Percentiles rank a stretch among this genome's conserved stretches.
Evolutionary conservation across 2,888 invertebrate genomes (phyloP).

Genomic region (Heliconius ismenius): DNA sequence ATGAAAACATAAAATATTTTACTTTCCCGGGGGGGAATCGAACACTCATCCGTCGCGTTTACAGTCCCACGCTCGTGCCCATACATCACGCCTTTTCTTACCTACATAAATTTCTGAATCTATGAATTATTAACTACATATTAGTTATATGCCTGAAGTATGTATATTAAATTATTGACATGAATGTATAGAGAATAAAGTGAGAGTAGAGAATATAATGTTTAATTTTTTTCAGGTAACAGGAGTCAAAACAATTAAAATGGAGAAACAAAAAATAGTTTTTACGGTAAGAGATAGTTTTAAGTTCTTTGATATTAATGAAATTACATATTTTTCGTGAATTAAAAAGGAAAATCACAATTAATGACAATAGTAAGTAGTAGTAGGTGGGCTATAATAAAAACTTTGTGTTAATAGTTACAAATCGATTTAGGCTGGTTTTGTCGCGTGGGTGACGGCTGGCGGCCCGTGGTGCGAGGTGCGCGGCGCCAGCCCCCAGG

Average conservation of each 20-base stretch:
- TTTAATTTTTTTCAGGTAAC: slow-evolving; percentile 42
- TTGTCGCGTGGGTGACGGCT: slow-evolving; percentile 28
- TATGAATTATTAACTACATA: not conserved
- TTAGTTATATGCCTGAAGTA: not conserved
- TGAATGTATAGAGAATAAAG: not conserved
- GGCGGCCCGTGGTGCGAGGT: slow-evolving; percentile 22
- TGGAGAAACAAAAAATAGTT: slow-evolving; percentile 76
- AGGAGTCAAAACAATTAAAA: slow-evolving; percentile 45
- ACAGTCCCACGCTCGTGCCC: no score
- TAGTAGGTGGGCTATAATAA: not conserved
- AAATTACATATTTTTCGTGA: not conserved
- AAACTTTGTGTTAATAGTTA: slow-evolving; percentile 18
- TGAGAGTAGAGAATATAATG: not conserved
- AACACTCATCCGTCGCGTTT: no score
- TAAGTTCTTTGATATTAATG: not conserved
- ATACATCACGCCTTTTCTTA: not conserved
- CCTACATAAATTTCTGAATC: not conserved
- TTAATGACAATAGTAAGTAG: not conserved
- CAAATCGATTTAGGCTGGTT: slow-evolving; percentile 30
- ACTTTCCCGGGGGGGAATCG: no score
- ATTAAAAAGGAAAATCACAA: not conserved
- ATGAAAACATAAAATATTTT: no score
- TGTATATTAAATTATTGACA: not conserved
- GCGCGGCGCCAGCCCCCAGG: slow-evolving; percentile 40
- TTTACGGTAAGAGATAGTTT: slow-evolving; percentile 66